Evolutionary conservation across 2,888 invertebrate genomes (phyloP).

Genomic region (Antitype chi): DNA sequence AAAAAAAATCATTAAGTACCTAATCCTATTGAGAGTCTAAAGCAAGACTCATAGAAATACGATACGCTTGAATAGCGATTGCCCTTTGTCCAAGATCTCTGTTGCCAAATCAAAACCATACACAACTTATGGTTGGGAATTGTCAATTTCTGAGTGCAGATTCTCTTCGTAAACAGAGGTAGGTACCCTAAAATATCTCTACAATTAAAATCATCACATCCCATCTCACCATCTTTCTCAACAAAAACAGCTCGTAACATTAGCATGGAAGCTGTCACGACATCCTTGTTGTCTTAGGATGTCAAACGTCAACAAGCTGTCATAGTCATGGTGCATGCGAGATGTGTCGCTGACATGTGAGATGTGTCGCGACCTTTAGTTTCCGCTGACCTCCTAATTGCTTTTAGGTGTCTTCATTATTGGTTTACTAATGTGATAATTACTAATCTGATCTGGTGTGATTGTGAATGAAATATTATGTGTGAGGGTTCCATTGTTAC

Average conservation of each 20-base stretch:
- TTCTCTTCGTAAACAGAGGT: no score
- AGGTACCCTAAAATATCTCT: neutral
- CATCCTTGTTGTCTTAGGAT: constrained; percentile 69
- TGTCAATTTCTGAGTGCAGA: no score
- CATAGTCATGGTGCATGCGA: neutral
- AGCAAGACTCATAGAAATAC: no score
- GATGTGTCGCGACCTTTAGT: constrained; percentile 38
- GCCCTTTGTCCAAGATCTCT: no score
- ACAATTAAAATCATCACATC: neutral
- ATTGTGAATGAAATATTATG: neutral
- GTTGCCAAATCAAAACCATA: no score
- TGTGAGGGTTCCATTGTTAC: neutral
- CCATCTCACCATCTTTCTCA: neutral
- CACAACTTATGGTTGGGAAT: no score
- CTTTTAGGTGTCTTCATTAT: neutral
- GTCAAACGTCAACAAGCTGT: constrained; percentile 65
- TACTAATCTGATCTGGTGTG: neutral
- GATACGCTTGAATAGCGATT: no score
- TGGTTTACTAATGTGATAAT: neutral
- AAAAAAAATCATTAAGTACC: no score
- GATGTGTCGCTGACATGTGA: constrained; percentile 53
- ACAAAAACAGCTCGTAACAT: constrained; percentile 28
- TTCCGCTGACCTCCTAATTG: constrained; percentile 61
- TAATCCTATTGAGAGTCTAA: no score
- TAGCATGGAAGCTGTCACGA: constrained; percentile 36